Evolutionary conservation across 2,888 invertebrate genomes (phyloP), one percentile per base, ranked within the genome.

Genomic region (Oxyteleia sp.): DNA sequence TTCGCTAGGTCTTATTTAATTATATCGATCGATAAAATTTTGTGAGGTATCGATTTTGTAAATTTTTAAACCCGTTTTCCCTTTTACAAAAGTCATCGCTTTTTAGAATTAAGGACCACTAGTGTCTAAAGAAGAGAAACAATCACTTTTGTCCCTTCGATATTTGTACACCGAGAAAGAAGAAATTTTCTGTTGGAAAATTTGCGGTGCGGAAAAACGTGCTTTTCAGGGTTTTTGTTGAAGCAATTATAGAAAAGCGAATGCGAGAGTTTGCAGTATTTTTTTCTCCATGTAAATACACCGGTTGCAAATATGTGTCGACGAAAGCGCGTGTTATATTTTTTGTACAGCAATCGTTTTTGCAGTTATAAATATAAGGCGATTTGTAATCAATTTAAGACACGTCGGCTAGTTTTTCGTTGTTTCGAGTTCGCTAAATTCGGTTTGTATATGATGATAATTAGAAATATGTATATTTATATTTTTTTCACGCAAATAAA

Each of bases 261-360:
- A 47, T n/a, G 8, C 11, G 20, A 47, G 11, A 18, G 32, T 47
- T 66, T 18, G 51, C 66, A 66, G 66, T 66, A 66, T 51, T 51
- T 51, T 49, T 16, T 18, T 53, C 32, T 51, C 5, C 49, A 8
- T 51, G 18, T 51, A 45, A 51, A 66, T 66, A 41, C 16, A 66
- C 32, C 7, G 13, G 5, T 53, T 11, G n/a, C 10, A 23, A 64
- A 38, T 26, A 26, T 32, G 38, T 51, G 26, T 41, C 47, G 23
- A 35, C 11, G 5, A 35, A 47, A 32, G 1, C 7, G 11, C 11
- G 11, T 16, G 32, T 51, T 53, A 41, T 53, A 68, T 53, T 43
- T 41, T 68, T 68, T 68, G 51, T 66, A 66, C 29, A 68, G 29
- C 16, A 41, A 66, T 49, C 38, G 23, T 38, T 32, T 61, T 29